Percentiles rank a stretch among this genome's conserved stretches.
These are phyloP conservation scores for Meriones psammophilus DNA, from an alignment of 2,797 vertebrate genomes.

Conservation along the genomic window DNA sequence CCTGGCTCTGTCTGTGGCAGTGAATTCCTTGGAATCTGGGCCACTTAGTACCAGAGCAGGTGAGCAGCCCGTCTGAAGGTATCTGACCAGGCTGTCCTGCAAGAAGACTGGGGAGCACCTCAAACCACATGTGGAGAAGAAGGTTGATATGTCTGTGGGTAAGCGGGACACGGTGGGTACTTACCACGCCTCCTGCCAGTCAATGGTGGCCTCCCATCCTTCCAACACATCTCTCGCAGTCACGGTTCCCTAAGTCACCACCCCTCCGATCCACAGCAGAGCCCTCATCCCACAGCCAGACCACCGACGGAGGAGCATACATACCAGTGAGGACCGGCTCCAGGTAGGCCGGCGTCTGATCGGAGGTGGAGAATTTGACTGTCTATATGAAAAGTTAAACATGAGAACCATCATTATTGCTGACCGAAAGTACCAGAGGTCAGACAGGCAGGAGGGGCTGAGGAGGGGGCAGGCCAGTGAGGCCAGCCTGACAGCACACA, in stretches of 20 bases:
- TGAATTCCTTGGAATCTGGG: background rate
- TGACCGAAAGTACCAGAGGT: background rate
- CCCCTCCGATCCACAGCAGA: background rate
- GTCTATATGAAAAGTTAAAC: conserved; percentile 87
- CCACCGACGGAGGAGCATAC: conserved; percentile 70
- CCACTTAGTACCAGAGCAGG: background rate
- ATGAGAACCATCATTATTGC: background rate
- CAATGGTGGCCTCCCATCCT: background rate
- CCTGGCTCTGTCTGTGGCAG: background rate
- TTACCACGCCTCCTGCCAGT: background rate
- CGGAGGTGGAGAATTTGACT: conserved; percentile 95
- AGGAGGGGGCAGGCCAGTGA: background rate
- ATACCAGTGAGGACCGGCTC: conserved; percentile 93
- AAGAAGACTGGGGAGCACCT: background rate
- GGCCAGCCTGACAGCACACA: background rate
- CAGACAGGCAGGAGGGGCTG: background rate
- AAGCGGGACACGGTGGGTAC: background rate
- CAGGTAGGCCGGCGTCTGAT: conserved; percentile 95
- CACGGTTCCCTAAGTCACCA: background rate
- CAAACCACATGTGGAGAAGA: background rate
- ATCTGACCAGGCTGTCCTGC: rapidly evolving
- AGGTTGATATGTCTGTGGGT: rapidly evolving
- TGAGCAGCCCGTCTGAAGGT: background rate
- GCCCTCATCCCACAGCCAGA: background rate
- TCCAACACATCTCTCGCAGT: background rate